Evolutionary conservation across 1,140 invertebrate genomes (phyloP), one percentile per base, ranked within the genome.

Genomic region (Dreissena polymorpha): DNA sequence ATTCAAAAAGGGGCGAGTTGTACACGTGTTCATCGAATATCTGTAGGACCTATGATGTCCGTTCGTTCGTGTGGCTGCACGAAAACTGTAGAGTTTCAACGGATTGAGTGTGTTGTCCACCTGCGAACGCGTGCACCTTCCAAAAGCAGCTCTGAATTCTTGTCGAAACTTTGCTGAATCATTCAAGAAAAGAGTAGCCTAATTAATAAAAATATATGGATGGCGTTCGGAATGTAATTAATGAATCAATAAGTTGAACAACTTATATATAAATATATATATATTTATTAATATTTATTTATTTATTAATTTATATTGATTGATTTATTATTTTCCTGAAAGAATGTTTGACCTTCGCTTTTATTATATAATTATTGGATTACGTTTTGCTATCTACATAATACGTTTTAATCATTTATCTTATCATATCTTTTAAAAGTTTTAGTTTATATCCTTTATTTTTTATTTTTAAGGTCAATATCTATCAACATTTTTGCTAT

Each of bases 61-160:
- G 23, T 81, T 72, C 12, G 68, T 81, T 12, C 78, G 78, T 57
- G 68, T 81, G 14, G 23, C 57, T 10, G 39, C 57, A 8, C 78
- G 21, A 81, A 81, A 81, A 21, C 57, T 79, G n/a, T 79, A 79
- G 21, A 72, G 51, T 14, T 72, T 72, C 5, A 81, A 21, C 25
- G 68, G 78, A 14, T 27, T 60, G 29, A 65, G 71, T 6, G 14
- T 29, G 8, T 18, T 50, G 10, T 72, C 69, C 16, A n/a, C 57
- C 49, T 79, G 76, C 16, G 70, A 79, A 57, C 50, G 76, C 18
- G 25, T n/a, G 53, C 78, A 81, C 64, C 27, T 60, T 51, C 68
- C 72, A 39, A 81, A 81, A n/a, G 69, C 69, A 16, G 78, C 78
- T 39, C 55, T 68, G 60, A 81, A 81, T 49, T 81, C 78, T 72